Base-by-base conservation (phyloP, 2,888 invertebrate genomes). In the Idaea biselata region DNA sequence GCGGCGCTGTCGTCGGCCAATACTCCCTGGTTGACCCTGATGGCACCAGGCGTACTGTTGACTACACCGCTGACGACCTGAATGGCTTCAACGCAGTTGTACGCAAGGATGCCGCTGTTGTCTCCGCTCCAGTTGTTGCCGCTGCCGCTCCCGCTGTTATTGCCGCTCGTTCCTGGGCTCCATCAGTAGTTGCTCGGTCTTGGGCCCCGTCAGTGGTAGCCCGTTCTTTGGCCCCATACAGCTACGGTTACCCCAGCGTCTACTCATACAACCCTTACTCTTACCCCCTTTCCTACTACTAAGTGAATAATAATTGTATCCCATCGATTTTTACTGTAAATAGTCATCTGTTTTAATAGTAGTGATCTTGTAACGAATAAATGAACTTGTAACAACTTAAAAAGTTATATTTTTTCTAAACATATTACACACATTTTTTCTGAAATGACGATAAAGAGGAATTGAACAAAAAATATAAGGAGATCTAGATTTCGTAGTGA, bases 21-120 rank as follows among this genome's bases (percentile, higher is more conserved):
- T 93, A 93, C 87, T 93, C 93, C 54, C 83, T 94, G 59, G 79
- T 87, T 25, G 93, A 94, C 59, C 72, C 94, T 31, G 94, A 94
- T 69, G 93, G 93, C 73, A 93, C 91, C 68, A 89, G 87, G 74
- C 89, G 93, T 63, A 91, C 85, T 58, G 93, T 94, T 0, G 93
- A 93, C 80, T 94, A 94, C 81, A 82, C 90, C 58, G 93, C 93
- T 65, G 90, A 92, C 73, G 89, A 92, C 65, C 74, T 91, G 60
- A 86, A 87, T 59, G 93, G 93, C 6, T 94, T 93, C 85, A 93
- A 93, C 82, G 93, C 93, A 61, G 91, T 93, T 58, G 93, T 94
- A 6, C 90, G 89, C 73, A 92, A 91, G 68, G 92, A 92, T 69
- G 88, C 93, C 59, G 83, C 84, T 67, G 84, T 83, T 32, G 79